Percentiles rank a stretch among this genome's conserved stretches.
Evolutionary conservation across 2,113 vertebrate species (phyloP).

Genomic region (Noctilio leporinus): DNA sequence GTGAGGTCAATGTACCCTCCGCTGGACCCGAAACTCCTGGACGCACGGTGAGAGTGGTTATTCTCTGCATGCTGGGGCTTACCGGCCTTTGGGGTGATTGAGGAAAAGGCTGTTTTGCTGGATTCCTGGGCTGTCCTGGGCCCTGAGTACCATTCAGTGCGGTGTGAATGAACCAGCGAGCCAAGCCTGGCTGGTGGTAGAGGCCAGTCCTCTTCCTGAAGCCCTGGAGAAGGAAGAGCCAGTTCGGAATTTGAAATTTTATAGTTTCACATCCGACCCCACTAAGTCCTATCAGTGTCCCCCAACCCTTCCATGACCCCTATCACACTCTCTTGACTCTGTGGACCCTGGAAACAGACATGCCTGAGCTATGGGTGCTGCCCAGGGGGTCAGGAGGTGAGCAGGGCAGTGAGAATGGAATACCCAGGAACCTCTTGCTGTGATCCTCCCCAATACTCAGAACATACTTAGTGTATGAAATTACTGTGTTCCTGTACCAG

Average conservation of each 20-base stretch:
- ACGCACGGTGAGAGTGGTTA: conserved; percentile 81
- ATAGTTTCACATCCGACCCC: neutral
- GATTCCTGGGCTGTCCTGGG: neutral
- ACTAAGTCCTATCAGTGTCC: neutral
- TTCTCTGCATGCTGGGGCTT: neutral
- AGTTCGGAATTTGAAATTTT: neutral
- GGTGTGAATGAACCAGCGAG: neutral
- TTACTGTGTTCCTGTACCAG: neutral
- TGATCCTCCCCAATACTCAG: accelerated
- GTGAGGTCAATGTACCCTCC: conserved; percentile 97
- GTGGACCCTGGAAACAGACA: neutral
- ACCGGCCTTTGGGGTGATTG: neutral
- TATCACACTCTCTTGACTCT: neutral
- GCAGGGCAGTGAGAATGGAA: neutral
- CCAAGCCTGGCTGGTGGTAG: neutral
- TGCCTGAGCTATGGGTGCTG: neutral
- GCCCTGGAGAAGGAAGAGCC: neutral
- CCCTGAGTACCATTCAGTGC: neutral
- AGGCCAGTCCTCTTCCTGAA: neutral
- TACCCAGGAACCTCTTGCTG: neutral
- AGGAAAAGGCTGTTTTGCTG: neutral
- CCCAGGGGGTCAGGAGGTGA: neutral
- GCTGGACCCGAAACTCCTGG: conserved; percentile 93
- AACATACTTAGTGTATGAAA: neutral
- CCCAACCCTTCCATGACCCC: neutral